Conservation (phyloP, 37 sponge, comb jelly and placozoan genomes). For the Amphimedon queenslandica region DNA sequence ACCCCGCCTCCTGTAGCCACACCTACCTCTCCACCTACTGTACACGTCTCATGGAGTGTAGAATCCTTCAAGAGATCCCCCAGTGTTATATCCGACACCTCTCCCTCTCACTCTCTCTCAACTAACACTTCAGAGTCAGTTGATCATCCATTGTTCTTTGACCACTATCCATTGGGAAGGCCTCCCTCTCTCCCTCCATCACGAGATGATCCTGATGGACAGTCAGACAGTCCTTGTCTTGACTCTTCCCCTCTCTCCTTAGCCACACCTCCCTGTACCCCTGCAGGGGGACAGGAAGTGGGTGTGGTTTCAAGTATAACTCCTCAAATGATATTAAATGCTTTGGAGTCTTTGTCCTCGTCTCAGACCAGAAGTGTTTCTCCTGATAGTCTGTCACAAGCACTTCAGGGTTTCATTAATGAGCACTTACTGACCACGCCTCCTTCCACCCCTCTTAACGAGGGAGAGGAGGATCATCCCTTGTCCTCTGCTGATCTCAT, state of each 20-base stretch:
- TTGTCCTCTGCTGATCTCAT: constrained; percentile 52
- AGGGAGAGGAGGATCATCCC: not conserved
- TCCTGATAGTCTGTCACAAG: not conserved
- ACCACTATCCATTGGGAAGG: not conserved
- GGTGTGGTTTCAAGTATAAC: constrained; percentile 9
- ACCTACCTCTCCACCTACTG: constrained; percentile 2
- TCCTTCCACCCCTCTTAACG: constrained; percentile 46
- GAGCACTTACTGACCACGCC: constrained; percentile 16
- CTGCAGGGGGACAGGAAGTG: not conserved
- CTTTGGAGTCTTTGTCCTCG: constrained; percentile 30
- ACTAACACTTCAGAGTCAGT: not conserved
- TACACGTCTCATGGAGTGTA: constrained; percentile 7
- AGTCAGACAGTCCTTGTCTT: constrained; percentile 35
- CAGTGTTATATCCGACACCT: not conserved
- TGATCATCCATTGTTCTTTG: constrained; percentile 4
- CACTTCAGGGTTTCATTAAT: not conserved
- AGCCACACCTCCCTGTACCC: constrained; percentile 42
- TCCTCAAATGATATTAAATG: constrained; percentile 46
- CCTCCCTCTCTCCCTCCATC: not conserved
- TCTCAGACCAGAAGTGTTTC: constrained; percentile 28
- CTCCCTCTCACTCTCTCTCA: not conserved
- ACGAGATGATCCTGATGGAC: constrained; percentile 56
- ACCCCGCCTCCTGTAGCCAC: not conserved
- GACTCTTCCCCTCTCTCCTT: constrained; percentile 13
- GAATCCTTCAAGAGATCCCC: not conserved